Conservation (phyloP, 2,113 vertebrate genomes). For the Gila orcuttii region DNA sequence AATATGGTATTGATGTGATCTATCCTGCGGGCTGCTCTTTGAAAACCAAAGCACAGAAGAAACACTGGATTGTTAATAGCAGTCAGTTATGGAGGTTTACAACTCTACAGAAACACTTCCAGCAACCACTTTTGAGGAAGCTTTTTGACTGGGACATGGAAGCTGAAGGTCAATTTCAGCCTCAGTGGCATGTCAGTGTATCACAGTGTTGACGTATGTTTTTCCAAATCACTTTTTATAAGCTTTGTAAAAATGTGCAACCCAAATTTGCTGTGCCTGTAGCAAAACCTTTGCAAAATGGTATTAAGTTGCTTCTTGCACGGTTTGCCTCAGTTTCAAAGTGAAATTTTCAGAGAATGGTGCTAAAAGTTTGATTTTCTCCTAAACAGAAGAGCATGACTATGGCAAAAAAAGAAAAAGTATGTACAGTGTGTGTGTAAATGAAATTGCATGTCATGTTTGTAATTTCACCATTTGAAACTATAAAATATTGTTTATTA, state of each 20-base stretch:
- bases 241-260: too few species aligned
- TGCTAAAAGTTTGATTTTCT: neutral
- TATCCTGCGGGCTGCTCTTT: conserved; percentile 3
- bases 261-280: too few species aligned
- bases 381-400: neutral
- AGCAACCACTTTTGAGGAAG: neutral
- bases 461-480: neutral
- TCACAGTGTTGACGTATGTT: neutral
- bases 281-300: too few species aligned
- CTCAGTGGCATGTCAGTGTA: too few species aligned
- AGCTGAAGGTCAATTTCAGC: neutral
- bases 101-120: neutral
- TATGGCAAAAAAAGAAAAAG: neutral
- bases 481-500: neutral
- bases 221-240: neutral
- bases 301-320: too few species aligned
- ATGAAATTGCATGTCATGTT: too few species aligned
- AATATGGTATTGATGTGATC: neutral
- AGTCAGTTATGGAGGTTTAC: neutral
- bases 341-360: neutral
- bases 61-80: conserved; percentile 2
- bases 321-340: too few species aligned
- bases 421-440: too few species aligned
- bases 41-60: conserved; percentile 9
- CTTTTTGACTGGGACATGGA: neutral